A percentile compares a stretch with the other conserved stretches of the same genome.
phyloP scores from a whole-genome alignment of 2,797 vertebrate species.

The Macropus fuliginosus region DNA sequence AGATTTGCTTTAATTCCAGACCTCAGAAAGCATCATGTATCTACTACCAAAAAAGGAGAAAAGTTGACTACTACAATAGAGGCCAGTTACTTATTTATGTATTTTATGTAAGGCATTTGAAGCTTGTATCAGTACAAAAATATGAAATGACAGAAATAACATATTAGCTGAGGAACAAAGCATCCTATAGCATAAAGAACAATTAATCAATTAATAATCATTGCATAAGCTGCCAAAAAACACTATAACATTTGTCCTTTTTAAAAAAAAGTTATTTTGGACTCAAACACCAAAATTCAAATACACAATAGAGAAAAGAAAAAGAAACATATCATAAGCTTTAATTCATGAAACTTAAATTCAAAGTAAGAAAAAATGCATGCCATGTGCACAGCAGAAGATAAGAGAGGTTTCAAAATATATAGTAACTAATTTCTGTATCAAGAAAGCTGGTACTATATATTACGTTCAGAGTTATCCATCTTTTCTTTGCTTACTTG shows the following conservation, averaged over 20 bases:
- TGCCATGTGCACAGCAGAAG: no score
- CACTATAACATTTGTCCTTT: not conserved
- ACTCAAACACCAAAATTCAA: no score
- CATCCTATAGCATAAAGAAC: not conserved
- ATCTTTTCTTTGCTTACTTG: no score
- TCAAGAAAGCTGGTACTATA: no score
- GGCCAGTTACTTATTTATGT: not conserved
- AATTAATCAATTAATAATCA: not conserved
- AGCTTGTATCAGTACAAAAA: not conserved
- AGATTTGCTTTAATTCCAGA: not conserved
- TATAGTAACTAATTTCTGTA: no score
- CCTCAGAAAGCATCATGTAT: not conserved
- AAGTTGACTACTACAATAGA: not conserved
- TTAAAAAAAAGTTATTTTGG: no score
- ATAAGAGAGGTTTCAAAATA: no score
- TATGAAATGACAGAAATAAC: not conserved
- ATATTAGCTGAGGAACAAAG: not conserved
- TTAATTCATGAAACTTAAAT: no score
- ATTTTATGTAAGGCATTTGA: not conserved
- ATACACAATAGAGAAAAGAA: no score
- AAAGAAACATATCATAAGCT: no score
- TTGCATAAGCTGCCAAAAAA: not conserved
- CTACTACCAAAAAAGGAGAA: not conserved
- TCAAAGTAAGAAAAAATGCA: no score
- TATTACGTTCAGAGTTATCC: no score